Percentiles rank a stretch among this genome's conserved stretches.
Evolutionary conservation across 2,797 vertebrate species (phyloP).

Genomic region (Xerus rutilus): DNA sequence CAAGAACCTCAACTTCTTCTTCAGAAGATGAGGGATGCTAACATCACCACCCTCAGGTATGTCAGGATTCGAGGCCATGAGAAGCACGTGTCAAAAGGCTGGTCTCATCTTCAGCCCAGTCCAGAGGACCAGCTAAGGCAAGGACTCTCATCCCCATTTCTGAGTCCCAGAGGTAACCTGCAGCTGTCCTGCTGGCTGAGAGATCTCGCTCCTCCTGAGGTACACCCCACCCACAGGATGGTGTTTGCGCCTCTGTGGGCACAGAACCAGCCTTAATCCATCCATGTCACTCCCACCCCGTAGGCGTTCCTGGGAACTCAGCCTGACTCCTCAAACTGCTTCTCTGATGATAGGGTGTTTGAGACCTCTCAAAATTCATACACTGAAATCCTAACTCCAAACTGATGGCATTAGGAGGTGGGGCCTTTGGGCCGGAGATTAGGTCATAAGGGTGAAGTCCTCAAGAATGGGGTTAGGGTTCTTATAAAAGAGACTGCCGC

Average conservation of each 20-base stretch:
- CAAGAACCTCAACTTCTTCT: neutral
- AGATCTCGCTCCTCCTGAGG: neutral
- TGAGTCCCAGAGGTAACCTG: neutral
- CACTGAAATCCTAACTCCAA: too few species aligned
- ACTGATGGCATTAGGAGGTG: neutral
- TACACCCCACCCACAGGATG: neutral
- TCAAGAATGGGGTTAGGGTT: neutral
- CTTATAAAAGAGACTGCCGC: neutral
- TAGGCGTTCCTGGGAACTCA: neutral
- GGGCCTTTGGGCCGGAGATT: neutral
- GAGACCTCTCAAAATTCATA: too few species aligned
- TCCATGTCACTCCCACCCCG: neutral
- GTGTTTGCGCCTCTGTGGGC: neutral
- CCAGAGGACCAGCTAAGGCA: too few species aligned
- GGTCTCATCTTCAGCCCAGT: neutral
- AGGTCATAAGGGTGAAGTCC: too few species aligned
- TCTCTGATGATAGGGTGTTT: neutral
- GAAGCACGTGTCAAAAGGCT: too few species aligned
- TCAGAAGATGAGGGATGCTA: neutral
- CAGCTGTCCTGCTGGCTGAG: neutral
- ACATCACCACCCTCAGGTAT: rapidly evolving
- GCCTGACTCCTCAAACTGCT: neutral
- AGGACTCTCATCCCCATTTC: neutral
- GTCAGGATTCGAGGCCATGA: too few species aligned
- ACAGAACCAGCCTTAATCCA: too few species aligned